Base-by-base conservation (phyloP, 2,888 invertebrate genomes). In the Caenorhabditis becei region DNA sequence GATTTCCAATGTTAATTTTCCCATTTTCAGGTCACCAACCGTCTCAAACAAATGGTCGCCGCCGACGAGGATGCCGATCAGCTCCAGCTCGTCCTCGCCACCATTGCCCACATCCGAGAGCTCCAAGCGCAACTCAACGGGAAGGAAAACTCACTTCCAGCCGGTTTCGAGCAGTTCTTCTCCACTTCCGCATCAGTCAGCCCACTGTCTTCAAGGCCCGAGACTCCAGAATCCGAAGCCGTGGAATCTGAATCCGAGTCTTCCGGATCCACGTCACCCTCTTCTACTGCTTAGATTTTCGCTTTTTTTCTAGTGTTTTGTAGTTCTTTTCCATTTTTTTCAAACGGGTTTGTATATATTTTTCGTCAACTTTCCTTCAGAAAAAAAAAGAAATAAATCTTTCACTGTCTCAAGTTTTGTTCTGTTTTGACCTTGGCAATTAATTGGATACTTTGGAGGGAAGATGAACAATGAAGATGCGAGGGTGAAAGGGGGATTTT, bases 51-150 rank as follows among this genome's bases (percentile, higher is more conserved):
- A 65, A 72, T 86, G 3, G 77, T 86, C 41, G 84, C 81, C 44
- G 74, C 83, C 18, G 67, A 70, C 24, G 84, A 84, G 26, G 82
- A 82, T 41, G 58, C 71, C 26, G 66, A 70, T 41, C 86, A 86
- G 53, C 67, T 77, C 23, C 81, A 86, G 24, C 80, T 86, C 62
- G 80, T 86, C 26, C 62, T 84, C 16, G 79, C 84, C 51, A 80
- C 84, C 44, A 86, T 86, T 61, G 74, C 77, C n/a, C 84, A 86
- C 58, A 86, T 86, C 51, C 77, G 82, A 11, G 84, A 86, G 41
- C 80, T 86, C 7, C 84, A 86, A 56, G 81, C 80, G 0, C 82
- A 78, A 26, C 56, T 82, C 4, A 67, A 72, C 18, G 77, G 82
- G 20, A 80, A 79, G 54, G 84, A 84, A 24, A 84, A 84, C 65